These are phyloP conservation scores for Emydura subglobosa DNA, from an alignment of 2,113 vertebrate genomes.

Conservation along the genomic window DNA sequence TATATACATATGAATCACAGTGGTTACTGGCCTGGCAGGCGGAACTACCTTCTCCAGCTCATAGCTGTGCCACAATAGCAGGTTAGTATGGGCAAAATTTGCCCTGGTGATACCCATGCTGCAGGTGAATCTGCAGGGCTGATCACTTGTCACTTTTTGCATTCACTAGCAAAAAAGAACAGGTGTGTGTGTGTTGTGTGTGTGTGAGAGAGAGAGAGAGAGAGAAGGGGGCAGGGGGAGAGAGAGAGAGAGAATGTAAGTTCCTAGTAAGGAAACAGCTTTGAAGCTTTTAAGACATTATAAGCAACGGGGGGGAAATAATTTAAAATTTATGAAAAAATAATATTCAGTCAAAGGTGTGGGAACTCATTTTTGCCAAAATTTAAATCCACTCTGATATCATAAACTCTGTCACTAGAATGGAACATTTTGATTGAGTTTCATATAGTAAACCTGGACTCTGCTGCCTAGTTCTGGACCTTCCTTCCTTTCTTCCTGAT, in stretches of 20 bases:
- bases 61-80: too few relatives aligned
- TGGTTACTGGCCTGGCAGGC: too few relatives aligned
- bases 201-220: not conserved
- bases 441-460: not conserved
- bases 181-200: not conserved
- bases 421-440: not conserved
- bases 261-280: not conserved
- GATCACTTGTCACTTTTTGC: too few relatives aligned
- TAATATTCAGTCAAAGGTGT: not conserved
- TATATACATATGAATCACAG: too few relatives aligned
- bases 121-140: too few relatives aligned
- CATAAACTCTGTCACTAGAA: conserved; percentile 4
- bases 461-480: not conserved
- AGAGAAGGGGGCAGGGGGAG: too few relatives aligned
- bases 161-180: not conserved
- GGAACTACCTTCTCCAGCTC: too few relatives aligned
- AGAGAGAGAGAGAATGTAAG: not conserved
- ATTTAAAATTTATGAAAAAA: not conserved
- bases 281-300: not conserved
- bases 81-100: too few relatives aligned
- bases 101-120: too few relatives aligned
- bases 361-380: not conserved
- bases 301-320: not conserved
- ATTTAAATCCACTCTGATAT: conserved; percentile 8
- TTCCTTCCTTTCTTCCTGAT: not conserved